Evolutionary conservation across 2,113 vertebrate genomes (phyloP), one percentile per base, ranked within the genome.

Genomic region (Sorex fumeus): DNA sequence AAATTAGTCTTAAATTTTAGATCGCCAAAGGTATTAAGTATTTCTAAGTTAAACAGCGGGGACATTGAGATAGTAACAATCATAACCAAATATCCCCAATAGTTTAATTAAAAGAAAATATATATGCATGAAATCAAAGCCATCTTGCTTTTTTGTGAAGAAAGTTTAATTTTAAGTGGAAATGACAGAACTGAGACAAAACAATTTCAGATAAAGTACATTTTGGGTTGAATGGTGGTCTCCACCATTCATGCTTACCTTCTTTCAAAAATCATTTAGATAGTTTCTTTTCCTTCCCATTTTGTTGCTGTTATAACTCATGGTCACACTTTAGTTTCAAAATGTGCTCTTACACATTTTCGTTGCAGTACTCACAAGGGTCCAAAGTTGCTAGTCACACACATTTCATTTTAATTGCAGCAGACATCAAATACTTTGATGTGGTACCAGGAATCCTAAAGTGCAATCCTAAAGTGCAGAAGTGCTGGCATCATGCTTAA

Each of bases 71-170:
- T 72, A 45, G 64, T 28, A 43, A n/a, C 57, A 13, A 53, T 15
- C 16, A 53, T 53, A 16, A 53, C 13, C 11, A 47, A 66, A 72
- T 85, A 34, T 47, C 47, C 18, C 16, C n/a, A 82, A 69, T 27
- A 86, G 32, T 67, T 93, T 81, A 87, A 75, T 77, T 50, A 87
- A 90, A 88, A 85, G 40, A 79, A 86, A 90, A 57, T 72, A 21
- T 34, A 10, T 25, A 50, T 40, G 3, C 16, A 85, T 88, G 53
- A 88, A 88, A 36, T 45, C 11, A 53, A 84, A 96, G 43, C 6
- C 9, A 21, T 74, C 53, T 82, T 28, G 12, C 8, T 32, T 79
- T 82, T 71, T 62, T 64, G 57, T 47, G 40, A 82, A 69, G 40
- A 82, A 81, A 60, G 81, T 12, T 28, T 43, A n/a, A 66, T 47